Percentiles rank a stretch among this genome's conserved stretches.
These are phyloP conservation scores for Colostygia pectinataria DNA, from an alignment of 2,888 invertebrate species.

Conservation along the genomic window DNA sequence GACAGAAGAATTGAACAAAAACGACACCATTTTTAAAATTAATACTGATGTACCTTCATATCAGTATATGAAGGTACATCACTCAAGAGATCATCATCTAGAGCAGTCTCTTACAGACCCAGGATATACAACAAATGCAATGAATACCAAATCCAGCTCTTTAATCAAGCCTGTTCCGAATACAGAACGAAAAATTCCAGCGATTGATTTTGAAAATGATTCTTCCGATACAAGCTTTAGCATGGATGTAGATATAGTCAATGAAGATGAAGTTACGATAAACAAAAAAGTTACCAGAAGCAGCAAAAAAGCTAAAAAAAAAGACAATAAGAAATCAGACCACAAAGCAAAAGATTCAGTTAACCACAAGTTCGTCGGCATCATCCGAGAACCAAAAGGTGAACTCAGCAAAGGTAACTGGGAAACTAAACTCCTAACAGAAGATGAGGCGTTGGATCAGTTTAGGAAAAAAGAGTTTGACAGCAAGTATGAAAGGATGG, in stretches of 20 bases:
- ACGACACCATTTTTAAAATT: background rate
- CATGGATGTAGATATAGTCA: constrained; percentile 3
- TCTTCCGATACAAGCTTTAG: constrained; percentile 4
- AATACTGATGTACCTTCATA: background rate
- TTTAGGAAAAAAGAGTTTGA: constrained; percentile 51
- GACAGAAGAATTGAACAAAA: background rate
- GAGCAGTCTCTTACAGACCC: too few species aligned
- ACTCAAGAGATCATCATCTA: too few species aligned
- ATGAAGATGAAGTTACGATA: background rate
- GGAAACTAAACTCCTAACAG: constrained; percentile 55
- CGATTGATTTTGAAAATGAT: too few species aligned
- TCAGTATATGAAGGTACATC: too few species aligned
- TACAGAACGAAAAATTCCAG: background rate
- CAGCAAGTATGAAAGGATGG: constrained; percentile 51
- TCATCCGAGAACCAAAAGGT: constrained; percentile 33
- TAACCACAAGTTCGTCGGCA: constrained; percentile 16
- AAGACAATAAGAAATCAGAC: constrained; percentile 18
- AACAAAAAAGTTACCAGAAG: background rate
- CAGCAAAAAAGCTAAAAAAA: background rate
- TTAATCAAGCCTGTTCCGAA: background rate
- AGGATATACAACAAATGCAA: too few species aligned
- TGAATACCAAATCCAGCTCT: too few species aligned
- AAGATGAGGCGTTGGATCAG: constrained; percentile 61
- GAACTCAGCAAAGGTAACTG: constrained; percentile 56
- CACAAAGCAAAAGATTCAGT: constrained; percentile 4